Evolutionary conservation across 2,888 invertebrate species (phyloP).

Genomic region (Drosophila falleni): DNA sequence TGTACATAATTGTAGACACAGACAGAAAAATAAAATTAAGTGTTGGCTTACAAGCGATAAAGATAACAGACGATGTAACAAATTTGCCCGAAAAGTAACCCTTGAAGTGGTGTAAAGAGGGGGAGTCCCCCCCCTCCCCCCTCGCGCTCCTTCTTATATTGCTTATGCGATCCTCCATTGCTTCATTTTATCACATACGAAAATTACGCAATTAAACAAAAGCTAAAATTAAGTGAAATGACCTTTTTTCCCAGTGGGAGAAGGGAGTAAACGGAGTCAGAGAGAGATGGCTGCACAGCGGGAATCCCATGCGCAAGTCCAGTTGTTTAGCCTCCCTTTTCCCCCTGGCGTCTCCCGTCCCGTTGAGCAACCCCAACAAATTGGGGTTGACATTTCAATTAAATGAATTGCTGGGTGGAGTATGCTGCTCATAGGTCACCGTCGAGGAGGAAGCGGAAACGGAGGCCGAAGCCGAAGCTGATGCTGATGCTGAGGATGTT

Average conservation of each 20-base stretch:
- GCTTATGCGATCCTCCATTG: conserved; percentile 55
- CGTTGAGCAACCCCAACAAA: conserved; percentile 65
- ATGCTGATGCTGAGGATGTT: conserved; percentile 31
- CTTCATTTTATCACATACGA: conserved; percentile 67
- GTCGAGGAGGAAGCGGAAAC: conserved; percentile 12
- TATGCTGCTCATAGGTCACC: conserved; percentile 81
- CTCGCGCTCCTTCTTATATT: conserved; percentile 42
- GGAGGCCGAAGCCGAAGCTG: neutral
- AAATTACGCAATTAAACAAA: conserved; percentile 71
- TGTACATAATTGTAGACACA: conserved; percentile 21
- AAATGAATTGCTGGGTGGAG: conserved; percentile 82
- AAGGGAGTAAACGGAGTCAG: conserved; percentile 9
- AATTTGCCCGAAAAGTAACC: conserved; percentile 50
- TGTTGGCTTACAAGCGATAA: conserved; percentile 54
- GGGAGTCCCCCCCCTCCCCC: neutral
- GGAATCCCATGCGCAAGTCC: conserved; percentile 68
- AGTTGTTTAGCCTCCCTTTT: neutral
- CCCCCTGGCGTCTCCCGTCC: neutral
- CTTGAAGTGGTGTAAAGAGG: conserved; percentile 2
- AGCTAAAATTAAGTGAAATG: conserved; percentile 66
- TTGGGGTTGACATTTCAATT: conserved; percentile 80
- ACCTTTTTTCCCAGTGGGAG: conserved; percentile 56
- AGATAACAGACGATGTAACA: conserved; percentile 70
- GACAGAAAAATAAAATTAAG: conserved; percentile 35
- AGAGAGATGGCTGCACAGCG: conserved; percentile 51